phyloP scores from a whole-genome alignment of 2,113 vertebrate genomes.

The Rhinogobius similis region DNA sequence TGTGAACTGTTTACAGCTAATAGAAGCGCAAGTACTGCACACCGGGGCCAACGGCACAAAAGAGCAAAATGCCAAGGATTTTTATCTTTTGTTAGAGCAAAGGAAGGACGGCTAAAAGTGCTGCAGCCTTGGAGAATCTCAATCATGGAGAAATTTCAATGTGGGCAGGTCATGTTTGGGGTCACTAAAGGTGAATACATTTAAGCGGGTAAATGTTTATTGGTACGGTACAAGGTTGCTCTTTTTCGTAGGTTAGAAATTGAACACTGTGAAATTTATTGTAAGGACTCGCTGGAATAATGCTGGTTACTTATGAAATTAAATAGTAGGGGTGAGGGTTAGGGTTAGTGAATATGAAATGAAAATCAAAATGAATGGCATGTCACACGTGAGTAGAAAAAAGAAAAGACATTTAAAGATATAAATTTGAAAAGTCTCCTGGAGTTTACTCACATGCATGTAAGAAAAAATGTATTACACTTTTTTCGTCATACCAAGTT shows the following conservation, averaged over 20 bases:
- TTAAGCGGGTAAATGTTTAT: background rate
- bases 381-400: too few species aligned
- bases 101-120: background rate
- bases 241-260: background rate
- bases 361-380: too few species aligned
- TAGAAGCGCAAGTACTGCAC: background rate
- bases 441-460: too few species aligned
- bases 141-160: background rate
- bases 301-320: too few species aligned
- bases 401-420: too few species aligned
- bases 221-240: background rate
- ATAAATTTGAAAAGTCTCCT: too few species aligned
- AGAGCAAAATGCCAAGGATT: slow-evolving; percentile 8
- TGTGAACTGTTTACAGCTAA: slow-evolving; percentile 20
- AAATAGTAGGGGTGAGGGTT: too few species aligned
- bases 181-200: background rate
- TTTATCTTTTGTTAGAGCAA: background rate
- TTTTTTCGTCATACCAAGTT: too few species aligned
- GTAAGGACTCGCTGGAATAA: background rate
- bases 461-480: too few species aligned
- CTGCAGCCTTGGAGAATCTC: background rate
- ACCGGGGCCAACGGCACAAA: background rate
- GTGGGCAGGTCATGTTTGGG: background rate
- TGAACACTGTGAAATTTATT: background rate
- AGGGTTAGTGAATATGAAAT: too few species aligned